These are phyloP conservation scores for Rhodinocichla rosea DNA, from an alignment of 2,113 vertebrate species.

Conservation along the genomic window DNA sequence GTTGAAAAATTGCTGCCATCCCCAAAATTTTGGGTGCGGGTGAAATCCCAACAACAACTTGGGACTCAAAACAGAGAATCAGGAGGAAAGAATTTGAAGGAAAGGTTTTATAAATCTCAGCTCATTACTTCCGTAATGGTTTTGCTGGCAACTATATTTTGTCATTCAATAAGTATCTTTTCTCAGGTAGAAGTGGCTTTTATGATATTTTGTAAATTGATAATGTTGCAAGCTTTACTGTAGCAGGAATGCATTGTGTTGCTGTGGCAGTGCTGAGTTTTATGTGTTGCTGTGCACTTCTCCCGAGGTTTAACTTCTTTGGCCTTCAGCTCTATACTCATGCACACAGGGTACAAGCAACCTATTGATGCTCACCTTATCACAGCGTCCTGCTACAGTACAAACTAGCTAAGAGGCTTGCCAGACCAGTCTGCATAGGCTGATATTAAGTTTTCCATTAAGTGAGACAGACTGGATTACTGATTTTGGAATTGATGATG, in stretches of 20 bases:
- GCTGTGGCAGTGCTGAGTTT: neutral
- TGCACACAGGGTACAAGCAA: neutral
- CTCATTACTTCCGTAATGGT: neutral
- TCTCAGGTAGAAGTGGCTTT: neutral
- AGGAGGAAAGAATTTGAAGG: neutral
- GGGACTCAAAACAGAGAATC: neutral
- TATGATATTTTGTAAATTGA: neutral
- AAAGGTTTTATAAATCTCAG: neutral
- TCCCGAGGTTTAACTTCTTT: neutral
- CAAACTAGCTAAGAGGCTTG: conserved; percentile 36
- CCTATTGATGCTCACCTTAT: neutral
- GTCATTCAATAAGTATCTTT: neutral
- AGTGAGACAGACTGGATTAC: conserved; percentile 52
- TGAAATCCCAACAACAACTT: neutral
- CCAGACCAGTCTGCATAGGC: conserved; percentile 29
- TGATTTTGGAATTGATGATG: conserved; percentile 61
- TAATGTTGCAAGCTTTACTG: neutral
- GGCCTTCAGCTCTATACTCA: neutral
- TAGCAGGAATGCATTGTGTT: neutral
- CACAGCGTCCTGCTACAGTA: neutral
- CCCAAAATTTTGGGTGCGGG: neutral
- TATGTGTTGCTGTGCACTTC: neutral
- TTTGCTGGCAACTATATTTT: neutral
- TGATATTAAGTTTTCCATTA: conserved; percentile 64
- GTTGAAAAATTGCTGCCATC: neutral